Evolutionary conservation across 2,113 vertebrate genomes (phyloP).

Genomic region (Mesitornis unicolor): DNA sequence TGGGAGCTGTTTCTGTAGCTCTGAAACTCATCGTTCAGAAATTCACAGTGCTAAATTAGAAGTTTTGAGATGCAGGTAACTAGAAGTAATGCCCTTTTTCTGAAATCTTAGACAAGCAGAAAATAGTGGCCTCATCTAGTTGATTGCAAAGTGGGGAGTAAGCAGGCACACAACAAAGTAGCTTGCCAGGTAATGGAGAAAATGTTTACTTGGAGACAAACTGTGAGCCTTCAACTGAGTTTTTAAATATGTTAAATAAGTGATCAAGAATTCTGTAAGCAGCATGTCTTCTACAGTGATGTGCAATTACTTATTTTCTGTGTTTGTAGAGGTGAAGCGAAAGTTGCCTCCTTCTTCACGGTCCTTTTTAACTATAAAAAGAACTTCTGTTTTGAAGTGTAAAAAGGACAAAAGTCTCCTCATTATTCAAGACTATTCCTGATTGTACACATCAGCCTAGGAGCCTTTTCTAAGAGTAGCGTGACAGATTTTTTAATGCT

Average conservation of each 20-base stretch:
- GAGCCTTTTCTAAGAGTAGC: conserved; percentile 14
- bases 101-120: conserved; percentile 1
- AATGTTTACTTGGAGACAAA: neutral
- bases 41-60: neutral
- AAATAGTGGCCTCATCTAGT: neutral
- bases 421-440: conserved; percentile 12
- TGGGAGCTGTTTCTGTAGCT: neutral
- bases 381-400: conserved; percentile 3
- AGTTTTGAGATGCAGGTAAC: conserved; percentile 14
- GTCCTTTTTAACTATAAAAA: conserved; percentile 59
- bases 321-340: neutral
- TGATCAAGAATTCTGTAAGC: neutral
- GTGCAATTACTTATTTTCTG: neutral
- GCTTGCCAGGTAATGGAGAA: neutral
- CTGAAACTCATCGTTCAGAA: neutral
- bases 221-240: neutral
- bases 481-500: conserved; percentile 20
- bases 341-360: conserved; percentile 9
- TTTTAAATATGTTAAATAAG: conserved; percentile 11
- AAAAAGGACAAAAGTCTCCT: conserved; percentile 37
- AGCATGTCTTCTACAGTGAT: neutral
- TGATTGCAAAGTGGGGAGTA: neutral
- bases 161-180: neutral
- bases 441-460: conserved; percentile 6
- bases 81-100: conserved; percentile 9